These are phyloP conservation scores for Albula glossodonta DNA, from an alignment of 2,113 vertebrate genomes.

Conservation along the genomic window DNA sequence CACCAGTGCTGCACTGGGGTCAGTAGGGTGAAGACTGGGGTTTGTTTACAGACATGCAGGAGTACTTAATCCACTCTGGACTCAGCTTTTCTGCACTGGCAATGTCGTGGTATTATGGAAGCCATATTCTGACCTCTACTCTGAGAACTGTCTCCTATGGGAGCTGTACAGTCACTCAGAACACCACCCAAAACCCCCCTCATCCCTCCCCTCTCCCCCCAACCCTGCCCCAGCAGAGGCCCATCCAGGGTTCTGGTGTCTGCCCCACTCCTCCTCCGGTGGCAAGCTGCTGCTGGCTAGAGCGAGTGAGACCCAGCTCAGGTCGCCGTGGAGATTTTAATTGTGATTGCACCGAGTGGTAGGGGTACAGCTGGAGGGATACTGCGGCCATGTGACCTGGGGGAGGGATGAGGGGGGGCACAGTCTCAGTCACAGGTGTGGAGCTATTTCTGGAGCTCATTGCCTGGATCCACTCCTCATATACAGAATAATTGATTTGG, in stretches of 20 bases:
- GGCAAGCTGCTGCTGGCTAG: no score
- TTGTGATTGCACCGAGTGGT: background rate
- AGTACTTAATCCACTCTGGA: background rate
- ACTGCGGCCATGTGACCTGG: background rate
- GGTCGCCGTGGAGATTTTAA: background rate
- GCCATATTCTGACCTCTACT: background rate
- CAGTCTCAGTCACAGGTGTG: background rate
- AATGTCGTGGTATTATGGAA: background rate
- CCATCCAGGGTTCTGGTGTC: no score
- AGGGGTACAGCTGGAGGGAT: background rate
- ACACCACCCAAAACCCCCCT: background rate
- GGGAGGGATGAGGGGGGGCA: background rate
- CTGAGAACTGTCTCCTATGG: background rate
- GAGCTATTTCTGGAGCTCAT: background rate
- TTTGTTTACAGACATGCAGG: background rate
- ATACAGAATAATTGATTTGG: background rate
- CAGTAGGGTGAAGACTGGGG: background rate
- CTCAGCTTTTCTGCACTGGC: background rate
- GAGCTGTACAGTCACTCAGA: background rate
- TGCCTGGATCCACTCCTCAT: background rate
- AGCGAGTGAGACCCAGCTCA: background rate
- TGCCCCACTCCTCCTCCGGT: background rate
- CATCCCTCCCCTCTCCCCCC: background rate
- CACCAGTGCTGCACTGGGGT: background rate
- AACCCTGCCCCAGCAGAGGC: background rate